Conservation (phyloP, 2,797 vertebrate species). For the Thalassophryne amazonica region DNA sequence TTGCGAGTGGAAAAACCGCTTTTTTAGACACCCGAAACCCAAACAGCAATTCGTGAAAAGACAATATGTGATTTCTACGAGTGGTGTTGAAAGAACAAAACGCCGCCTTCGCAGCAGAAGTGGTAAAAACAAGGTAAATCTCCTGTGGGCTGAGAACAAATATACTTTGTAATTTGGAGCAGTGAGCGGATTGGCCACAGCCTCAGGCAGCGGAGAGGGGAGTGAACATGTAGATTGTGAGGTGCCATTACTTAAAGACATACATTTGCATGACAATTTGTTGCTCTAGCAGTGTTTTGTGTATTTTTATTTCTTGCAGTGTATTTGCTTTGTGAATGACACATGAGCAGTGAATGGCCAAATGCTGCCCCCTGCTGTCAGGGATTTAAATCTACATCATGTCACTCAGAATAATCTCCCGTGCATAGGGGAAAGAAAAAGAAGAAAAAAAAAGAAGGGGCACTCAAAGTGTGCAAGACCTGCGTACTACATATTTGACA, state of each 20-base stretch:
- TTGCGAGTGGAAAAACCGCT: constrained; percentile 54
- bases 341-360: constrained; percentile 12
- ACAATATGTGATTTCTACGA: constrained; percentile 45
- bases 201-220: constrained; percentile 6
- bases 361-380: constrained; percentile 64
- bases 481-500: too few species aligned
- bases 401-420: background rate
- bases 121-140: constrained; percentile 56
- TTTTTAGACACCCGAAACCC: constrained; percentile 55
- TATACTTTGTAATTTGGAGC: constrained; percentile 60
- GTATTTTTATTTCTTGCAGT: background rate
- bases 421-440: too few species aligned
- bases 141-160: constrained; percentile 53
- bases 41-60: constrained; percentile 57
- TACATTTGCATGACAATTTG: constrained; percentile 6
- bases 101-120: constrained; percentile 22
- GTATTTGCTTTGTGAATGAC: constrained; percentile 7
- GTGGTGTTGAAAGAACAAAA: constrained; percentile 44
- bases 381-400: constrained; percentile 36
- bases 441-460: too few species aligned
- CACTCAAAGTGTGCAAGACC: too few species aligned
- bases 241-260: background rate
- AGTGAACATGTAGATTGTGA: background rate
- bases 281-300: background rate
- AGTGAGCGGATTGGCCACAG: constrained; percentile 32